Conservation (phyloP, 2,888 invertebrate genomes). For the Aleiodes leptofemur region DNA sequence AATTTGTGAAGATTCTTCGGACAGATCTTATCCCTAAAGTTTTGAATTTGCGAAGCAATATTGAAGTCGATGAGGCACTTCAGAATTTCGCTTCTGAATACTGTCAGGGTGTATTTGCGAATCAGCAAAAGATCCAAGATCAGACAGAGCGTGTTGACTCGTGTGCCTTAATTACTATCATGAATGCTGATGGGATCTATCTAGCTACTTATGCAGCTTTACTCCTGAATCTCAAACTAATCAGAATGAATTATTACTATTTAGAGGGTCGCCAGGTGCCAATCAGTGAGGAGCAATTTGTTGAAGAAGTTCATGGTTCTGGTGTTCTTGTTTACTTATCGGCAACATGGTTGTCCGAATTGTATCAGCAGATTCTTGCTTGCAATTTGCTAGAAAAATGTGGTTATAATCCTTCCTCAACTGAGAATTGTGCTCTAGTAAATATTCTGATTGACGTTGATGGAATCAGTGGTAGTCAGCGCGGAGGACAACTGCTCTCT, state of each 20-base stretch:
- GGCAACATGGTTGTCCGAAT: constrained; percentile 93
- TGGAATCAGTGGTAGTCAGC: constrained; percentile 84
- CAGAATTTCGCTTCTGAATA: constrained; percentile 95
- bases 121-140: constrained; percentile 70
- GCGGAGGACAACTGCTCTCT: constrained; percentile 85
- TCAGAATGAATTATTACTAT: constrained; percentile 85
- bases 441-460: constrained; percentile 89
- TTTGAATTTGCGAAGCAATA: constrained; percentile 85
- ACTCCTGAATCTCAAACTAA: constrained; percentile 87
- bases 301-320: constrained; percentile 93
- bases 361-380: constrained; percentile 91
- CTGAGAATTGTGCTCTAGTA: constrained; percentile 81
- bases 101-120: constrained; percentile 81
- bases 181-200: constrained; percentile 97
- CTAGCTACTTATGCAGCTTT: constrained; percentile 92
- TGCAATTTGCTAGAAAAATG: constrained; percentile 84
- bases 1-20: constrained; percentile 87
- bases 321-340: constrained; percentile 95
- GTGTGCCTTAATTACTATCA: constrained; percentile 83
- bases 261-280: constrained; percentile 74
- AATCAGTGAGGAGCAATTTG: constrained; percentile 86
- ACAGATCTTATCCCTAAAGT: constrained; percentile 86
- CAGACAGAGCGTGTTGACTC: constrained; percentile 64
- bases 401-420: constrained; percentile 79
- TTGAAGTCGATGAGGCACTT: constrained; percentile 93